Conservation (phyloP, 2,797 vertebrate species). For the Mormyrus hasselquistii region DNA sequence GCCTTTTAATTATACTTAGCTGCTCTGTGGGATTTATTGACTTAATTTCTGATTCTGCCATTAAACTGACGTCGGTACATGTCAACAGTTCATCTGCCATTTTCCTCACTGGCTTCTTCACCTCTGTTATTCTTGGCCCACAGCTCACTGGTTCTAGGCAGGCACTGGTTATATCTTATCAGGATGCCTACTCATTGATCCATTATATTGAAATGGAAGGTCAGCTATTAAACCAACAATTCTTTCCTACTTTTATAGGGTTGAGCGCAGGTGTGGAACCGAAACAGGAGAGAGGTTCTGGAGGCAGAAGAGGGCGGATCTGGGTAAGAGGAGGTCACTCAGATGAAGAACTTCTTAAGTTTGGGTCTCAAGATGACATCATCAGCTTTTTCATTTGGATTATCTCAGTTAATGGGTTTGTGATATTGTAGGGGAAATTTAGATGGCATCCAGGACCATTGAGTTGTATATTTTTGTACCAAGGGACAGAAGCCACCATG, state of each 20-base stretch:
- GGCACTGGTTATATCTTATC: conserved; percentile 27
- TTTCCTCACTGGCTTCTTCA: background rate
- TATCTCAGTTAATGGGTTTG: conserved; percentile 24
- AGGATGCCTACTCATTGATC: conserved; percentile 27
- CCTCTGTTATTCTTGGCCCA: background rate
- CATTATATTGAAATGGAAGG: conserved; percentile 31
- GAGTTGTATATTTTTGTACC: background rate
- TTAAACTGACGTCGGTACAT: background rate
- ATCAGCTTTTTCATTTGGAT: conserved; percentile 36
- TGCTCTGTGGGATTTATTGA: background rate
- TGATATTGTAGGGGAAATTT: conserved; percentile 7
- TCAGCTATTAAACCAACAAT: conserved; percentile 24
- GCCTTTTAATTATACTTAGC: background rate
- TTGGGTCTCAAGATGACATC: conserved; percentile 36
- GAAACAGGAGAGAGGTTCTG: conserved; percentile 33
- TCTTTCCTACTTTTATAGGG: conserved; percentile 6
- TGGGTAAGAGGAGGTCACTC: conserved; percentile 26
- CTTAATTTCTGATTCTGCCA: background rate
- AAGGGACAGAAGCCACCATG: background rate
- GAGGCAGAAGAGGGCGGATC: conserved; percentile 38
- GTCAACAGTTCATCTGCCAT: background rate
- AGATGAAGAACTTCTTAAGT: conserved; percentile 40
- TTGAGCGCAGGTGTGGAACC: conserved; percentile 20
- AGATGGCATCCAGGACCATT: background rate
- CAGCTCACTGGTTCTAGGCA: conserved; percentile 10